phyloP scores from a whole-genome alignment of 2,113 vertebrate genomes.

The Nothocercus nigrocapillus region DNA sequence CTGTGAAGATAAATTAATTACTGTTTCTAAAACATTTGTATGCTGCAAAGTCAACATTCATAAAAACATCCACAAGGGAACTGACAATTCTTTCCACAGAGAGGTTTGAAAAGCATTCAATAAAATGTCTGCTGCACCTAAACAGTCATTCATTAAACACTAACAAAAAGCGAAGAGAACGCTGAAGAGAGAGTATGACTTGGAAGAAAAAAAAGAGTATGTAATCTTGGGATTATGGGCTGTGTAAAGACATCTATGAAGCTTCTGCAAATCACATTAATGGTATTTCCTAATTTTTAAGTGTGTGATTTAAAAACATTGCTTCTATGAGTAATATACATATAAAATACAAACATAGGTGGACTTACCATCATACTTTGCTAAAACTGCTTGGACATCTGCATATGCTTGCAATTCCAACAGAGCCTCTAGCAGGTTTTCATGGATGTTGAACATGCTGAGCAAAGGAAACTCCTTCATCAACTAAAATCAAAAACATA shows the following conservation, averaged over 20 bases:
- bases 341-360: neutral
- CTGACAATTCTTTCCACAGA: neutral
- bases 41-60: neutral
- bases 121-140: neutral
- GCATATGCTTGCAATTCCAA: constrained; percentile 97
- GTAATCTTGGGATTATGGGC: neutral
- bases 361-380: constrained; percentile 96
- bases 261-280: neutral
- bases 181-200: neutral
- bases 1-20: neutral
- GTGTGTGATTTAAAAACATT: neutral
- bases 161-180: neutral
- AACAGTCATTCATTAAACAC: neutral
- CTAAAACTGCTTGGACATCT: constrained; percentile 96
- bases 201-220: neutral
- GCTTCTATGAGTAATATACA: neutral
- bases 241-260: neutral
- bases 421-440: constrained; percentile 96
- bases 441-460: constrained; percentile 99
- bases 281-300: neutral
- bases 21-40: neutral
- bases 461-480: constrained; percentile 99
- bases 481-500: constrained; percentile 85
- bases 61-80: neutral
- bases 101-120: neutral